Conservation (phyloP, 2,797 vertebrate species). For the Coilia nasus region DNA sequence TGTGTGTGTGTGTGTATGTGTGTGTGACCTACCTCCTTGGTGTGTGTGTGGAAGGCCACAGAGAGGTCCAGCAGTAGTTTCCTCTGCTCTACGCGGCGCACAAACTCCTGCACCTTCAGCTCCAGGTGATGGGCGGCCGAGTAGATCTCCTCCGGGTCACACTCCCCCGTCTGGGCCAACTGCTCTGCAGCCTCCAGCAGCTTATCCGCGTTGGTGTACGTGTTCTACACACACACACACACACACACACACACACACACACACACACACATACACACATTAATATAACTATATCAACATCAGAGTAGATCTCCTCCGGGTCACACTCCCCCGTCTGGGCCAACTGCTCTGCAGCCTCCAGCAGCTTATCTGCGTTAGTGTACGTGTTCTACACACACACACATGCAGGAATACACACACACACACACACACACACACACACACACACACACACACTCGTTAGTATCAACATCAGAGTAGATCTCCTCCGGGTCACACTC, state of each 20-base stretch:
- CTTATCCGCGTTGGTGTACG: conserved; percentile 60
- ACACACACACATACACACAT: no score
- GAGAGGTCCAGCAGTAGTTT: conserved; percentile 92
- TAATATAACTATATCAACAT: no score
- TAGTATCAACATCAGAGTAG: no score
- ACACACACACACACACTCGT: no score
- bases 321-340: conserved; percentile 88
- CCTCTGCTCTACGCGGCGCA: conserved; percentile 92
- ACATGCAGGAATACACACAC: conserved; percentile 11
- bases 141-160: conserved; percentile 92
- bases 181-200: conserved; percentile 86
- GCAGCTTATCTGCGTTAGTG: conserved; percentile 60
- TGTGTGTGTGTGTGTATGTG: conserved; percentile 20
- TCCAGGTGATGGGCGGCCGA: conserved; percentile 86
- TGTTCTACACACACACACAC: conserved; percentile 47
- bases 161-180: conserved; percentile 86
- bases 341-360: conserved; percentile 88
- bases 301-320: no score
- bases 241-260: neutral
- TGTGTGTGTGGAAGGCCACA: no score
- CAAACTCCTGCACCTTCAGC: conserved; percentile 84
- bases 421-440: neutral
- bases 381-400: conserved; percentile 52
- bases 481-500: conserved; percentile 91
- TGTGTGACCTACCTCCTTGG: conserved; percentile 73